Percentiles rank a stretch among this genome's conserved stretches.
These are phyloP conservation scores for Cheirogaleus medius DNA, from an alignment of 2,113 vertebrate species.

Conservation along the genomic window DNA sequence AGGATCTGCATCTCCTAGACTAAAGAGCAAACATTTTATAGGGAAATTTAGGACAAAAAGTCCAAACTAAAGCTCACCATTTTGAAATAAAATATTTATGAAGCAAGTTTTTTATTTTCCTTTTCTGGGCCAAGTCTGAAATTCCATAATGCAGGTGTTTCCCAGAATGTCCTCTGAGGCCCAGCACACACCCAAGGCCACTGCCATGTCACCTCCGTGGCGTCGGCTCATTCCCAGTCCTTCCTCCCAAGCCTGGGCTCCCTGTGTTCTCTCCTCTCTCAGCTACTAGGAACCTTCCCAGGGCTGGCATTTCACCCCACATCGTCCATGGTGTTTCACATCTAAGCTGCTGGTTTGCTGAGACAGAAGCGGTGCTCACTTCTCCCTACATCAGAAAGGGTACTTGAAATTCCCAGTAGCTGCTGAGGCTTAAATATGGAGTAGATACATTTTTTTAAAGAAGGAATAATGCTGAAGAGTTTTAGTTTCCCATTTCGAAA, in stretches of 20 bases:
- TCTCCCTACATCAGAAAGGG: not conserved
- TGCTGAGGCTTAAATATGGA: not conserved
- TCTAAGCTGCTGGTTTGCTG: not conserved
- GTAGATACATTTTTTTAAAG: not conserved
- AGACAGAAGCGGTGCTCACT: not conserved
- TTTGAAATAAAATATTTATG: conserved; percentile 58
- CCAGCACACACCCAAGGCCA: too few relatives aligned
- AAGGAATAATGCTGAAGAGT: not conserved
- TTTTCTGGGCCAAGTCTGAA: not conserved
- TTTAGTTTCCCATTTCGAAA: not conserved
- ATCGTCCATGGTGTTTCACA: not conserved
- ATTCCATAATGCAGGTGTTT: not conserved
- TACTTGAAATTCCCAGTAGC: not conserved
- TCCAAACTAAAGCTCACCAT: not conserved
- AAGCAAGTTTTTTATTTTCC: conserved; percentile 1
- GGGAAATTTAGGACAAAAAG: not conserved
- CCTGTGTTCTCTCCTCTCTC: too few relatives aligned
- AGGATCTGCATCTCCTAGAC: not conserved
- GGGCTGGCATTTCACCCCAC: not conserved
- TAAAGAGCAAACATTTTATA: conserved; percentile 1
- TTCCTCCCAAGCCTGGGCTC: too few relatives aligned
- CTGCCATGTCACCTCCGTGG: too few relatives aligned
- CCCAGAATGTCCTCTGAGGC: not conserved
- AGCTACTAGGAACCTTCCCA: not conserved
- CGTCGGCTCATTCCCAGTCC: too few relatives aligned